Base-by-base conservation (phyloP, 2,797 vertebrate species). In the Cossypha dichroa region DNA sequence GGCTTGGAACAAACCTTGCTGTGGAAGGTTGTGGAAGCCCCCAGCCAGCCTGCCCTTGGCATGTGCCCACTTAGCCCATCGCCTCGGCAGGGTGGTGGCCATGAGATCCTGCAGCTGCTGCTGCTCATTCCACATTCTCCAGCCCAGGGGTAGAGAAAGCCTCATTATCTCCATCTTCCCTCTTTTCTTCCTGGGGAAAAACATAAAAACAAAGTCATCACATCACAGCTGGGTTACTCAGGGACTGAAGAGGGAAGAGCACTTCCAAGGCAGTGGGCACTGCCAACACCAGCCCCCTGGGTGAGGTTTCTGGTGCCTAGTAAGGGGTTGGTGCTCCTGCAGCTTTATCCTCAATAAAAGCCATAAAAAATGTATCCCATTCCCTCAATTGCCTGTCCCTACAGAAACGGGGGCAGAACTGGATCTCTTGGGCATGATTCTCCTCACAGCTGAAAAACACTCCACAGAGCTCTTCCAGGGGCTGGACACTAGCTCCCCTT, bases 51-150 rank as follows among this genome's bases (percentile, higher is more conserved):
- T 54, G 51, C 36, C 66, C 3, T 4, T 15, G 10, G 59, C 46
- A 45, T 5, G 5, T 40, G 18, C 26, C 46, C 1, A 0, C 36
- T 46, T 60, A 41, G 46, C 10, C 60, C 0, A 0, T 56, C 36
- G 12, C 15, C 49, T 72, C 2, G 1, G 41, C 1, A 0, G 13
- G 33, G 5, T 15, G 38, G 26, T 55, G 81, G 33, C 66, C 2
- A 0, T 40, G 52, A 83, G 9, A 20, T 81, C 31, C 79, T 54
- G 52, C 41, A 78, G 38, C 49, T 0, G 0, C 55, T 85, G 45
- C 55, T 90, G 52, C 79, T 76, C 15, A 0, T 19, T 58, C 15
- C 1, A 0, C 1, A 0, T 64, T 33, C 59, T 83, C 72, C 48
- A 76, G 34, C 38, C 38, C 49, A 64, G n/a, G 11, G 11, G 1